Conservation (phyloP, 2,888 invertebrate genomes). For the Tetheella fluctuosa region DNA sequence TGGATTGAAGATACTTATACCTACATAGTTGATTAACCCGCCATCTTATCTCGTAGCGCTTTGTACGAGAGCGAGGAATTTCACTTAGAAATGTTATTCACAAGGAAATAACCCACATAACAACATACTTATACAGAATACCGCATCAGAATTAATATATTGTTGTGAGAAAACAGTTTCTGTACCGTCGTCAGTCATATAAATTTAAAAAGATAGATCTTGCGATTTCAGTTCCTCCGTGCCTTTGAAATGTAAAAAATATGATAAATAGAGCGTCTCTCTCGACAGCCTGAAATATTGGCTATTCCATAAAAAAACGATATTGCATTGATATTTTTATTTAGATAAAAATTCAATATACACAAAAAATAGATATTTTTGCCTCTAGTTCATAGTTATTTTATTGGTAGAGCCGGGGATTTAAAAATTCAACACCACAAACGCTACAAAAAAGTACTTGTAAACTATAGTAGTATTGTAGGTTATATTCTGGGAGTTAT, state of each 20-base stretch:
- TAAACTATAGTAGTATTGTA: neutral
- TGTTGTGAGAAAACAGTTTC: conserved; percentile 4
- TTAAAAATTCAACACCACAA: no score
- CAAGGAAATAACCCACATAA: conserved; percentile 15
- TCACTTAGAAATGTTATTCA: conserved; percentile 18
- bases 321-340: conserved; percentile 3
- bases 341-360: neutral
- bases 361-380: no score
- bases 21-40: conserved; percentile 8
- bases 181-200: neutral
- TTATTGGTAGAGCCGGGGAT: no score
- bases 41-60: conserved; percentile 4
- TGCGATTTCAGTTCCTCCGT: neutral
- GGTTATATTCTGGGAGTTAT: neutral
- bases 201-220: neutral
- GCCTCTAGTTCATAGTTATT: no score
- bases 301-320: neutral
- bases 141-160: conserved; percentile 3
- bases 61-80: conserved; percentile 4
- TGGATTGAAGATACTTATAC: conserved; percentile 3
- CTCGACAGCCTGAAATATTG: neutral
- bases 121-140: conserved; percentile 6
- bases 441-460: neutral
- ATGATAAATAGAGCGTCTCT: conserved; percentile 1
- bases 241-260: conserved; percentile 6